Evolutionary conservation across 2,113 vertebrate species (phyloP).

Genomic region (Eretmochelys imbricata): DNA sequence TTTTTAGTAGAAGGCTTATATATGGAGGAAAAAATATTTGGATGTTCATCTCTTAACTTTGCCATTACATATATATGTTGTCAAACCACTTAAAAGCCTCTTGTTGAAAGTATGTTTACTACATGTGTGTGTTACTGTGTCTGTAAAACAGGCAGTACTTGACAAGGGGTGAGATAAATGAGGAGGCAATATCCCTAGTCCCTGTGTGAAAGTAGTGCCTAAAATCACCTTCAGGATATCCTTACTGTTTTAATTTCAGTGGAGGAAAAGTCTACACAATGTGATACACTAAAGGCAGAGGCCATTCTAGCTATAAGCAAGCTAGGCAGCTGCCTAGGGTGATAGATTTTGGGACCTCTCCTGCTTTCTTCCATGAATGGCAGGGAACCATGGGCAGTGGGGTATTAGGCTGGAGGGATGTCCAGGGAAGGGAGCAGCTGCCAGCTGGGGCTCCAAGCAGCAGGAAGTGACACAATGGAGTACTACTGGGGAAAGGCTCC

Average conservation of each 20-base stretch:
- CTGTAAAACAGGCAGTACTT: not conserved
- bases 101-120: not conserved
- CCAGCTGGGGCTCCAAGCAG: no score
- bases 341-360: not conserved
- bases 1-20: not conserved
- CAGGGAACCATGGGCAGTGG: not conserved
- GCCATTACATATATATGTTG: not conserved
- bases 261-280: not conserved
- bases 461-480: no score
- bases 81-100: not conserved
- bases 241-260: not conserved
- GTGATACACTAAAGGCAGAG: not conserved
- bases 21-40: not conserved
- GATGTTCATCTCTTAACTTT: not conserved
- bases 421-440: no score
- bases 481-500: no score
- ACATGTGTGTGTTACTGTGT: not conserved
- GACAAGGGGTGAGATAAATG: not conserved
- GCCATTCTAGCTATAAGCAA: not conserved
- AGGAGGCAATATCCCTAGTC: not conserved
- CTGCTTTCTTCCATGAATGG: not conserved
- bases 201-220: not conserved
- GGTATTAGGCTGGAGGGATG: not conserved
- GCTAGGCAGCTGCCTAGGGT: not conserved
- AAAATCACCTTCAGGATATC: not conserved